phyloP scores from a whole-genome alignment of 92 coral and sea anemone species.

The Ricordea florida region DNA sequence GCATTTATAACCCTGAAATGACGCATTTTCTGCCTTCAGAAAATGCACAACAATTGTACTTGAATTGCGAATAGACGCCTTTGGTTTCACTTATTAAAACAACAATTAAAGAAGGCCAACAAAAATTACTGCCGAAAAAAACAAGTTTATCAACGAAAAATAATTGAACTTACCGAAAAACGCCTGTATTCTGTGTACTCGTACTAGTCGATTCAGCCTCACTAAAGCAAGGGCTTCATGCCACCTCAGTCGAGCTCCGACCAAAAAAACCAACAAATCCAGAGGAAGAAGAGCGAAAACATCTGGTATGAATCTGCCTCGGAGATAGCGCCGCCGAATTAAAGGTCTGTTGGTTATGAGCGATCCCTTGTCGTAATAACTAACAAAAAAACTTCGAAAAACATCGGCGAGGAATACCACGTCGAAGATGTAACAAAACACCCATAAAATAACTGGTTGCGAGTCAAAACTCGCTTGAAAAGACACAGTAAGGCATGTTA shows the following conservation, averaged over 20 bases:
- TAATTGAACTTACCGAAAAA: constrained; percentile 71
- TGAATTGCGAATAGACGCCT: too few species aligned
- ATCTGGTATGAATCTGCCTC: constrained; percentile 60
- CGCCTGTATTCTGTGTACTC: constrained; percentile 59
- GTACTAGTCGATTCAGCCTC: constrained; percentile 69
- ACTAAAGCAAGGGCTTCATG: constrained; percentile 59
- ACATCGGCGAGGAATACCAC: constrained; percentile 66
- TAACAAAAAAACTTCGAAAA: constrained; percentile 57
- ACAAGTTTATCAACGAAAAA: not conserved
- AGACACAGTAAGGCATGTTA: constrained; percentile 71
- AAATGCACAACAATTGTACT: too few species aligned
- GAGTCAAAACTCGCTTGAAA: constrained; percentile 82
- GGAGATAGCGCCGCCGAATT: constrained; percentile 65
- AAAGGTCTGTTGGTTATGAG: constrained; percentile 62
- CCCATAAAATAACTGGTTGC: constrained; percentile 35
- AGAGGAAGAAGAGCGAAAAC: constrained; percentile 61
- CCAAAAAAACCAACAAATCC: constrained; percentile 54
- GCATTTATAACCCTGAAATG: too few species aligned
- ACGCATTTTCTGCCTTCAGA: too few species aligned
- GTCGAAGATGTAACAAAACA: constrained; percentile 58
- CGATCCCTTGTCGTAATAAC: constrained; percentile 70
- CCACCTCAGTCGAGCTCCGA: constrained; percentile 35
- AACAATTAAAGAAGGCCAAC: too few species aligned
- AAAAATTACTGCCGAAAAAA: too few species aligned
- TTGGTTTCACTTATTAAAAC: too few species aligned